These are phyloP conservation scores for Andrena bicolor DNA, from an alignment of 2,888 invertebrate genomes.

Conservation along the genomic window DNA sequence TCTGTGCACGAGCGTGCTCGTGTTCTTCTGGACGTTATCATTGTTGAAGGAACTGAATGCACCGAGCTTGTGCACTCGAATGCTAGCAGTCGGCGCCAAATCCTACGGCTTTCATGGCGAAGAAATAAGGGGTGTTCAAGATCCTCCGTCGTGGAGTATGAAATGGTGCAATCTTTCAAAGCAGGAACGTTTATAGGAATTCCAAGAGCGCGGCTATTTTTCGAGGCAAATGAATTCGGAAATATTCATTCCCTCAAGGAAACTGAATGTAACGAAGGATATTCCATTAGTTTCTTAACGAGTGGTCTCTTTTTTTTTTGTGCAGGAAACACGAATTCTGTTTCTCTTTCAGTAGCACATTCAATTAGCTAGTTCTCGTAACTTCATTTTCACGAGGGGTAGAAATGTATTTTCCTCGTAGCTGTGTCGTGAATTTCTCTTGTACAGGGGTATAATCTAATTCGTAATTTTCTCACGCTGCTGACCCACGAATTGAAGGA, in stretches of 20 bases:
- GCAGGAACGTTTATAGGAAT: background rate
- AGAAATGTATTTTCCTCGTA: too few species aligned
- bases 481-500: too few species aligned
- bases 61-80: background rate
- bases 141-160: background rate
- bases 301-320: too few species aligned
- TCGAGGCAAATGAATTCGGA: background rate
- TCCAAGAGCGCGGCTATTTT: background rate
- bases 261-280: background rate
- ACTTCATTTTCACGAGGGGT: too few species aligned
- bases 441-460: too few species aligned
- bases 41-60: conserved; percentile 5
- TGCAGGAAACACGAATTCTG: too few species aligned
- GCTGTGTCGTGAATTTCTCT: too few species aligned
- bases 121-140: conserved; percentile 14
- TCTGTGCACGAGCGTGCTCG: too few species aligned
- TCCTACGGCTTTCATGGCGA: conserved; percentile 1
- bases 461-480: too few species aligned
- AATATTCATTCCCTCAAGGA: background rate
- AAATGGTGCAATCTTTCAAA: background rate
- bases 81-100: background rate
- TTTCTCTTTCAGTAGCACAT: too few species aligned
- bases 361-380: too few species aligned
- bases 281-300: background rate
- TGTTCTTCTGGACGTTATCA: background rate